phyloP scores from a whole-genome alignment of 2,797 vertebrate genomes.

The Morelia viridis region DNA sequence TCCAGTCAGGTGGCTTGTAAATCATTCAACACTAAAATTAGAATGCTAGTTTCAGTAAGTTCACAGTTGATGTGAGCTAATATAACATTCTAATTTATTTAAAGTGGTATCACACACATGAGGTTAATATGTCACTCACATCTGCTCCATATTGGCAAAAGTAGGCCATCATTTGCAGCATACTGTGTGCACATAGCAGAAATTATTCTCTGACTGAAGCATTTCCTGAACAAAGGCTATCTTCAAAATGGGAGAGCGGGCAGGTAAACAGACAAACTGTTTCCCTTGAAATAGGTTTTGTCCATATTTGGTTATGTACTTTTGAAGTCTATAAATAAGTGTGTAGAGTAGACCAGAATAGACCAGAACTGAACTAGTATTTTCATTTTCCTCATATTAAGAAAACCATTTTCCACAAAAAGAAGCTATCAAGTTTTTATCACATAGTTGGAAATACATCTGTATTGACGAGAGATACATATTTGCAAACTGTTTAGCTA shows the following conservation, averaged over 20 bases:
- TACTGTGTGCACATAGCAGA: not conserved
- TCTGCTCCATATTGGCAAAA: conserved; percentile 8
- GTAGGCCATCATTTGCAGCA: not conserved
- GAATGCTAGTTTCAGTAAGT: not conserved
- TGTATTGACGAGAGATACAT: not conserved
- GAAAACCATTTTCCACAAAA: conserved; percentile 27
- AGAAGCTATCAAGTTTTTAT: conserved; percentile 18
- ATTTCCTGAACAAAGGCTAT: conserved; percentile 18
- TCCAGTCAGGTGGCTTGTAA: not conserved
- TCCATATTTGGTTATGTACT: conserved; percentile 20
- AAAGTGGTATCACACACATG: not conserved
- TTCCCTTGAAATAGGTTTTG: conserved; percentile 33
- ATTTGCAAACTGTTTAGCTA: conserved; percentile 12
- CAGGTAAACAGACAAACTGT: conserved; percentile 30
- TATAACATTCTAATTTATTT: not conserved
- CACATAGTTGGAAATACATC: conserved; percentile 1
- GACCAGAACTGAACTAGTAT: not conserved
- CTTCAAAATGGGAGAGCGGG: not conserved
- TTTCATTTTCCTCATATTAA: conserved; percentile 3
- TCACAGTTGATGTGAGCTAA: not conserved
- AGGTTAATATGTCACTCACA: not conserved
- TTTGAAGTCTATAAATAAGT: conserved; percentile 40
- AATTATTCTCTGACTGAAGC: conserved; percentile 5
- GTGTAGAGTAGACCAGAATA: not conserved
- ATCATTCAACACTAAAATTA: not conserved